Evolutionary conservation across 2,888 invertebrate genomes (phyloP).

Genomic region (Nudaria mundana): DNA sequence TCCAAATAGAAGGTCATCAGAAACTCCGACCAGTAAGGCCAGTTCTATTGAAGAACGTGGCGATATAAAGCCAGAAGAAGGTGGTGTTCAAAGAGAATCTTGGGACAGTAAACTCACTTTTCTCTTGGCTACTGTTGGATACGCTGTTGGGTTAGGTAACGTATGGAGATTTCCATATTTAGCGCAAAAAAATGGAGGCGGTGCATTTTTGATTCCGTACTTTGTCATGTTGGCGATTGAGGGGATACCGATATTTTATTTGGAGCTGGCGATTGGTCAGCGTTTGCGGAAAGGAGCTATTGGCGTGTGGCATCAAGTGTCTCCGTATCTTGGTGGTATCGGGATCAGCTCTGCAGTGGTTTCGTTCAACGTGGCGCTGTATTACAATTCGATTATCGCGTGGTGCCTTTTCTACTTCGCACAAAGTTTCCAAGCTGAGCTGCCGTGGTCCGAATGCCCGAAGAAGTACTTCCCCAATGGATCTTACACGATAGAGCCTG

Average conservation of each 20-base stretch:
- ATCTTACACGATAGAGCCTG: constrained; percentile 89
- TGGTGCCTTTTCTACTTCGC: constrained; percentile 98
- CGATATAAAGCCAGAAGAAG: constrained; percentile 85
- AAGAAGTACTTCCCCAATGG: constrained; percentile 90
- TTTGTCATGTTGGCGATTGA: constrained; percentile 97
- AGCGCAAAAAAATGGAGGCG: constrained; percentile 97
- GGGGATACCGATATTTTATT: constrained; percentile 97
- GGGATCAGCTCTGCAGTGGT: constrained; percentile 97
- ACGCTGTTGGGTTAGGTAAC: constrained; percentile 96
- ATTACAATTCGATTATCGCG: constrained; percentile 98
- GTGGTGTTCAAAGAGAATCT: constrained; percentile 90
- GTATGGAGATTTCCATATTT: constrained; percentile 98
- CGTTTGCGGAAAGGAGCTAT: constrained; percentile 95
- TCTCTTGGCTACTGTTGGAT: constrained; percentile 95
- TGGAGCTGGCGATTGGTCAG: constrained; percentile 97
- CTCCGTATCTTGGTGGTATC: constrained; percentile 93
- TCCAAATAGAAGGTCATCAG: constrained; percentile 63
- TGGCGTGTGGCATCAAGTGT: constrained; percentile 97
- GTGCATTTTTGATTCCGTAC: constrained; percentile 98
- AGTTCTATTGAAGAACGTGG: constrained; percentile 84
- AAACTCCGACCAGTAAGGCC: constrained; percentile 81
- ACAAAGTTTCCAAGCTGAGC: constrained; percentile 94
- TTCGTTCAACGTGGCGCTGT: constrained; percentile 97
- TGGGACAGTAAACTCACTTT: constrained; percentile 97
- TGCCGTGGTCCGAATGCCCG: constrained; percentile 96